phyloP scores from a whole-genome alignment of 2,113 vertebrate genomes.

The Dromaius novaehollandiae region DNA sequence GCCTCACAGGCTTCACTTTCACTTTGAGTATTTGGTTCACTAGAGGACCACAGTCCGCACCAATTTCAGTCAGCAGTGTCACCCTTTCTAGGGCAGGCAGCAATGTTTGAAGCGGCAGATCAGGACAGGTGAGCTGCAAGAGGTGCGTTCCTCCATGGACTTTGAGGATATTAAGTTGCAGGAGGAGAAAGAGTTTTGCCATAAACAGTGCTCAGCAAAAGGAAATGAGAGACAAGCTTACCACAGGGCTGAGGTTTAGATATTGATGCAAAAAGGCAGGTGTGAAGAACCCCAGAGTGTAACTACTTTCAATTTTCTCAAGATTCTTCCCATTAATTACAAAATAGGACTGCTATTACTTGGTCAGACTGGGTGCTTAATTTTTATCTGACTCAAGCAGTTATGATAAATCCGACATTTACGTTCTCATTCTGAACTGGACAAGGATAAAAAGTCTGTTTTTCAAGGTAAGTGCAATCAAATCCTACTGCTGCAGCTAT shows the following conservation, averaged over 20 bases:
- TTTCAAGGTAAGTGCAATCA: background rate
- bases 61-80: background rate
- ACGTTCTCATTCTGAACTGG: background rate
- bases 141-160: background rate
- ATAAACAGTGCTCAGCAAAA: background rate
- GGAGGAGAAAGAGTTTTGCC: fast-evolving
- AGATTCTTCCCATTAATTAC: too few species aligned
- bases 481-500: background rate
- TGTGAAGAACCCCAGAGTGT: background rate
- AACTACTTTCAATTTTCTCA: background rate
- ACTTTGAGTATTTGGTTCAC: background rate
- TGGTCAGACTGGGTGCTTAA: fast-evolving
- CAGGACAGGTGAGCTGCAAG: background rate
- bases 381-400: background rate
- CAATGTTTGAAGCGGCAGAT: background rate
- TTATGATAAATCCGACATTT: background rate
- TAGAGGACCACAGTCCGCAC: background rate
- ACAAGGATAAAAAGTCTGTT: background rate
- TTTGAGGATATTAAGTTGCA: background rate
- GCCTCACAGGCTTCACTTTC: background rate
- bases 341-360: background rate
- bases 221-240: background rate
- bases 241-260: background rate
- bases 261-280: background rate
- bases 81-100: background rate